Percentiles rank a stretch among this genome's conserved stretches.
Conservation (phyloP, 2,797 vertebrate genomes). For the Mus caroli region DNA sequence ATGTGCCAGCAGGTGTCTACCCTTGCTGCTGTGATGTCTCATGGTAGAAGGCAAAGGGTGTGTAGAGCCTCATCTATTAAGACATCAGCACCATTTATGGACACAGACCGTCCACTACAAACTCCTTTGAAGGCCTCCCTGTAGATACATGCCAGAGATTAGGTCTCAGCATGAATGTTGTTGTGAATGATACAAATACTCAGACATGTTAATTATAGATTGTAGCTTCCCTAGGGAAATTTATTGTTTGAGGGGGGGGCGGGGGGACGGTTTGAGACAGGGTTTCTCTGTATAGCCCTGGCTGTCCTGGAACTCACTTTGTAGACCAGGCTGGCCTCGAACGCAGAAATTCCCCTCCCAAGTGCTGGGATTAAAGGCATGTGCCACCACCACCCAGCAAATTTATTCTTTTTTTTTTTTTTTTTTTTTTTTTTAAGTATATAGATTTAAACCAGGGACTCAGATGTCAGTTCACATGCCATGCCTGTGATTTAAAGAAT, state of each 20-base stretch:
- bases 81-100: not conserved
- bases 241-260: not conserved
- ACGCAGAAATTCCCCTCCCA: too few relatives aligned
- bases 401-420: too few relatives aligned
- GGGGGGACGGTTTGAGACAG: too few relatives aligned
- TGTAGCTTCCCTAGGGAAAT: conserved; percentile 5
- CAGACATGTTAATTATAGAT: conserved; percentile 11
- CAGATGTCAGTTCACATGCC: not conserved
- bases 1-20: not conserved
- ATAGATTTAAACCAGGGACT: conserved; percentile 53
- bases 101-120: not conserved
- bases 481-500: conserved; percentile 37
- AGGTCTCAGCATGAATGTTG: not conserved
- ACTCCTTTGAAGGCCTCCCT: not conserved
- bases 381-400: too few relatives aligned
- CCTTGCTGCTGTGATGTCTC: not conserved
- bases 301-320: too few relatives aligned
- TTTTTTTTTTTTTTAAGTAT: not conserved
- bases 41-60: not conserved
- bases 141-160: not conserved
- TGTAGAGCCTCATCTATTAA: not conserved
- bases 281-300: too few relatives aligned
- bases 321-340: too few relatives aligned
- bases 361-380: too few relatives aligned
- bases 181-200: not conserved